phyloP scores from a whole-genome alignment of 1,140 invertebrate genomes.

The Halictus rubicundus region DNA sequence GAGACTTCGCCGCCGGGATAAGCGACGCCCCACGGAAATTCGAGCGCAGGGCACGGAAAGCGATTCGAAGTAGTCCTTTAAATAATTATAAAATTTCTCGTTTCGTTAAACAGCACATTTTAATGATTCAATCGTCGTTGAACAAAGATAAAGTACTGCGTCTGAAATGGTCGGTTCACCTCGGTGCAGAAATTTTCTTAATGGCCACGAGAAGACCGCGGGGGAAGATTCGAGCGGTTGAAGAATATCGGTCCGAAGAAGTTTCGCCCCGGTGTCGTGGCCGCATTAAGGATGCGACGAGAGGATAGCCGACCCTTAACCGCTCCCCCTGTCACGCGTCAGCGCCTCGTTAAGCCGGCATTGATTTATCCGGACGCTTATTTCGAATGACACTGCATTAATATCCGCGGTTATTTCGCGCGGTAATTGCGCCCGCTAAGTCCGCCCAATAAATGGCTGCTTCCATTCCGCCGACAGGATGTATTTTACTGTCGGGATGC shows the following conservation, averaged over 20 bases:
- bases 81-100: no score
- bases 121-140: no score
- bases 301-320: constrained; percentile 11
- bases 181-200: constrained; percentile 62
- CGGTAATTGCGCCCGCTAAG: constrained; percentile 24
- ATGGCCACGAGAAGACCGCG: constrained; percentile 34
- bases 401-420: constrained; percentile 24
- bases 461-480: constrained; percentile 2
- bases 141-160: no score
- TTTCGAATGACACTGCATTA: constrained; percentile 40
- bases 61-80: no score
- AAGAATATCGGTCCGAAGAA: constrained; percentile 14
- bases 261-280: constrained; percentile 27
- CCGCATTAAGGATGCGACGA: constrained; percentile 8
- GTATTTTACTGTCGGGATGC: constrained; percentile 1
- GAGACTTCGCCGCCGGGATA: not conserved
- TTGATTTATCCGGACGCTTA: constrained; percentile 39
- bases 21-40: not conserved
- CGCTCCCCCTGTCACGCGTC: constrained; percentile 27
- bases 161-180: constrained; percentile 37
- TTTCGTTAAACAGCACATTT: no score
- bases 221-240: no score
- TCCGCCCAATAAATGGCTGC: constrained; percentile 16
- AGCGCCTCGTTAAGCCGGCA: constrained; percentile 35
- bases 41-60: no score